phyloP scores from a whole-genome alignment of 1,140 invertebrate species.

The Megalonaias nervosa region DNA sequence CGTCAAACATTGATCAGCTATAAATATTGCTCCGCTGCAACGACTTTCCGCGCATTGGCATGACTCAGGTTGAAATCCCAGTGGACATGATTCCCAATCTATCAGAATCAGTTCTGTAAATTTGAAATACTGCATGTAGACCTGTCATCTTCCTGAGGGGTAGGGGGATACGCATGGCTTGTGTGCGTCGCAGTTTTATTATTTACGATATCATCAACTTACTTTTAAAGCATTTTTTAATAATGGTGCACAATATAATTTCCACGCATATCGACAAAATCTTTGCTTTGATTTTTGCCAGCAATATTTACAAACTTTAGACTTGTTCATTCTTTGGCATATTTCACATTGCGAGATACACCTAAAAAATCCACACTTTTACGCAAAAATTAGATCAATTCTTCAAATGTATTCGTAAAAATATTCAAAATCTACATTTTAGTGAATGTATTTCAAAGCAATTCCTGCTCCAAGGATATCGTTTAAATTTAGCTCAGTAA shows the following conservation, averaged over 20 bases:
- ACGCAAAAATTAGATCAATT: too few relatives aligned
- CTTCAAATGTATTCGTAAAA: too few relatives aligned
- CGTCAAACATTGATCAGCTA: constrained; percentile 37
- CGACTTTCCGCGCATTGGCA: constrained; percentile 39
- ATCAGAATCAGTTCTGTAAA: constrained; percentile 28
- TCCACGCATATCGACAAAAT: too few relatives aligned
- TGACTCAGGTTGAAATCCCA: constrained; percentile 40
- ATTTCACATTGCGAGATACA: too few relatives aligned
- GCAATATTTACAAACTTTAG: too few relatives aligned
- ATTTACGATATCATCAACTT: not conserved
- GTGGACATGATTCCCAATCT: constrained; percentile 38
- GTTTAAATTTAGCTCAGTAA: not conserved
- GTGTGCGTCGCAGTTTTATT: not conserved
- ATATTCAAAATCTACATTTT: too few relatives aligned
- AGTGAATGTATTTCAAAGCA: too few relatives aligned
- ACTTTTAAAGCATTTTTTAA: not conserved
- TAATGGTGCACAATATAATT: too few relatives aligned
- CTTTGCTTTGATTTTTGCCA: too few relatives aligned
- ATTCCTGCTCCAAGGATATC: not conserved
- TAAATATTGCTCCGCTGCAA: constrained; percentile 50
- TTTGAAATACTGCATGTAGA: not conserved
- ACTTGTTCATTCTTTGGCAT: too few relatives aligned
- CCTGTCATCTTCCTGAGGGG: not conserved
- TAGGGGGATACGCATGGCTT: too few relatives aligned
- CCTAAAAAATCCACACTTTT: too few relatives aligned